Evolutionary conservation across 2,888 invertebrate species (phyloP).

Genomic region (Autographa gamma): DNA sequence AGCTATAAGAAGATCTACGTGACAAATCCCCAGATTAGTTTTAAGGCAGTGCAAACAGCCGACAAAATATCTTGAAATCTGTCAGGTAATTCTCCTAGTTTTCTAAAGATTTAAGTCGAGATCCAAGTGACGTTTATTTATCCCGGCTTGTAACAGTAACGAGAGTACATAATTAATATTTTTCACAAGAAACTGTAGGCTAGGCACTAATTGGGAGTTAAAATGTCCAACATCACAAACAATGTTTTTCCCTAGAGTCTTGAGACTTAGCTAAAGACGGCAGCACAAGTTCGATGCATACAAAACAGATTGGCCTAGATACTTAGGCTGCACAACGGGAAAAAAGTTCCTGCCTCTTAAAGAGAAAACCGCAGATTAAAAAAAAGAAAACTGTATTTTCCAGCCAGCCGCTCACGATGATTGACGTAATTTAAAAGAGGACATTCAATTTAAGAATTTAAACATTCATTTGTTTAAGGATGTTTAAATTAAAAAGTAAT

Average conservation of each 20-base stretch:
- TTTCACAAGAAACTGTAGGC: background rate
- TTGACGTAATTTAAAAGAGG: conserved; percentile 1
- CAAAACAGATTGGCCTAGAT: background rate
- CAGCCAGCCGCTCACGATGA: background rate
- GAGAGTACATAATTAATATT: background rate
- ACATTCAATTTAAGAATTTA: background rate
- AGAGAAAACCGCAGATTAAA: background rate
- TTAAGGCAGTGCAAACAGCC: background rate
- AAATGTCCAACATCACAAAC: background rate
- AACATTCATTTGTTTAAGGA: background rate
- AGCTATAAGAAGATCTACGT: background rate
- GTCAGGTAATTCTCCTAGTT: background rate
- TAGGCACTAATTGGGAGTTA: background rate
- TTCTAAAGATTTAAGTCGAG: background rate
- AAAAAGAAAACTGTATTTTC: conserved; percentile 1
- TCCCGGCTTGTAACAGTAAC: background rate
- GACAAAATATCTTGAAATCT: background rate
- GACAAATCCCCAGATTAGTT: background rate
- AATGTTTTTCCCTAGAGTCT: background rate
- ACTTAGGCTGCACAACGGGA: background rate
- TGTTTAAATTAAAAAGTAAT: background rate
- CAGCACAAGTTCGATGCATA: background rate
- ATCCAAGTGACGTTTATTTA: background rate
- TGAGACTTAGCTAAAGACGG: background rate
- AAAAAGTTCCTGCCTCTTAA: background rate